Conservation (phyloP, 2,797 vertebrate species). For the Numenius phaeopus region DNA sequence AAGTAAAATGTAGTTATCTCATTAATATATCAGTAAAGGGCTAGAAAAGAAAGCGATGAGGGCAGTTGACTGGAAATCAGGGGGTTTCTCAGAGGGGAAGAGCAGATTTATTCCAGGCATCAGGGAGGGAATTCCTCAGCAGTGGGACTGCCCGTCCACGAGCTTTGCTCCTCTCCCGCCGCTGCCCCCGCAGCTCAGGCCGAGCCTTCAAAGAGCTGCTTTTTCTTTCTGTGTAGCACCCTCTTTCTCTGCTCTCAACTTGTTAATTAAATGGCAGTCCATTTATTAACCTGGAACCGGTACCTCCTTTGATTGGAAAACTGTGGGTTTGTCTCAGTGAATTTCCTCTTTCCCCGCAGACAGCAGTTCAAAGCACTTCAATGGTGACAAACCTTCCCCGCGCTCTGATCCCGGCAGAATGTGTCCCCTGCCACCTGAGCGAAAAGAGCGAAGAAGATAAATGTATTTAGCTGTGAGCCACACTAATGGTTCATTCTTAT, state of each 20-base stretch:
- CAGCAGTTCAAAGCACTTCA: not conserved
- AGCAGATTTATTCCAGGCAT: not conserved
- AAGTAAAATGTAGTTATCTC: not conserved
- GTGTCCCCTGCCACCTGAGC: not conserved
- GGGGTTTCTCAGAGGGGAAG: not conserved
- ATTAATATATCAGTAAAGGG: not conserved
- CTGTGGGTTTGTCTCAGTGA: not conserved
- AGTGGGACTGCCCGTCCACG: accelerated
- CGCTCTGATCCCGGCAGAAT: not conserved
- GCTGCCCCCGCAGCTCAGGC: not conserved
- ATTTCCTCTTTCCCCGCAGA: not conserved
- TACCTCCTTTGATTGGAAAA: not conserved
- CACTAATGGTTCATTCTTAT: not conserved
- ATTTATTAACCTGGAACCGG: not conserved
- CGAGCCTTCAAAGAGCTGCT: not conserved
- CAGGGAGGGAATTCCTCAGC: not conserved
- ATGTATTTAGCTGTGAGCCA: not conserved
- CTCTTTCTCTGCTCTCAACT: not conserved
- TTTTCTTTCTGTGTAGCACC: not conserved
- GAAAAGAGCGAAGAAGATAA: not conserved
- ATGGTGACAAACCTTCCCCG: not conserved
- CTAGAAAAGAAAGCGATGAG: not conserved
- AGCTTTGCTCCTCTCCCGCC: not conserved
- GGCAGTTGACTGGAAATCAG: not conserved
- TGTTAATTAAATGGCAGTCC: not conserved